phyloP scores from a whole-genome alignment of 1,140 invertebrate genomes.

The Diploscapter pachys region DNA sequence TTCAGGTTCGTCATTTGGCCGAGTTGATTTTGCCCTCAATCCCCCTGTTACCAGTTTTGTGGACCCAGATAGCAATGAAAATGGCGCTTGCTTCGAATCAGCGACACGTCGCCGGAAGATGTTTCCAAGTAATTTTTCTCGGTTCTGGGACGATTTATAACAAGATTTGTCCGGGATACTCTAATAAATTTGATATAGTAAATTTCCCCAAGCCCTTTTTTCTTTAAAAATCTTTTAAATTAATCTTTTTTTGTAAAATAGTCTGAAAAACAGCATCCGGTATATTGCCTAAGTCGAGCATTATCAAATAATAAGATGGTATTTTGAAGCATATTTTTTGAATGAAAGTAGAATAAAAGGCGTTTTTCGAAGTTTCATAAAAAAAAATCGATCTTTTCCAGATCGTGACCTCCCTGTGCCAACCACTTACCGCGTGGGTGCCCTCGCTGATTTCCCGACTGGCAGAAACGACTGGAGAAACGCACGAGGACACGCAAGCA shows the following conservation, averaged over 20 bases:
- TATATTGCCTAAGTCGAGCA: neutral
- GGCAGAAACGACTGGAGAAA: constrained; percentile 94
- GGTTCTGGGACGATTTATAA: no score
- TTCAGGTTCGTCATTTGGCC: constrained; percentile 66
- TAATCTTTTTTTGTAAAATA: no score
- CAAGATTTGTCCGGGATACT: no score
- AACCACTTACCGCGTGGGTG: constrained; percentile 48
- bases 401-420: constrained; percentile 48
- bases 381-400: constrained; percentile 23
- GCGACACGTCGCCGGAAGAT: constrained; percentile 79
- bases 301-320: neutral
- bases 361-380: no score
- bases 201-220: no score
- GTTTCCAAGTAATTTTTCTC: constrained; percentile 34
- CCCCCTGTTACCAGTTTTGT: constrained; percentile 81
- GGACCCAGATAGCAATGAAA: constrained; percentile 93
- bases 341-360: no score
- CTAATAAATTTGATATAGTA: no score
- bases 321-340: neutral
- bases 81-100: constrained; percentile 90
- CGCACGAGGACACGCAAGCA: constrained; percentile 97
- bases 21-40: constrained; percentile 10
- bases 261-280: no score
- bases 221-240: no score
- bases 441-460: constrained; percentile 78